Conservation (phyloP, 2,797 vertebrate species). For the Chaenodraco wilsoni region DNA sequence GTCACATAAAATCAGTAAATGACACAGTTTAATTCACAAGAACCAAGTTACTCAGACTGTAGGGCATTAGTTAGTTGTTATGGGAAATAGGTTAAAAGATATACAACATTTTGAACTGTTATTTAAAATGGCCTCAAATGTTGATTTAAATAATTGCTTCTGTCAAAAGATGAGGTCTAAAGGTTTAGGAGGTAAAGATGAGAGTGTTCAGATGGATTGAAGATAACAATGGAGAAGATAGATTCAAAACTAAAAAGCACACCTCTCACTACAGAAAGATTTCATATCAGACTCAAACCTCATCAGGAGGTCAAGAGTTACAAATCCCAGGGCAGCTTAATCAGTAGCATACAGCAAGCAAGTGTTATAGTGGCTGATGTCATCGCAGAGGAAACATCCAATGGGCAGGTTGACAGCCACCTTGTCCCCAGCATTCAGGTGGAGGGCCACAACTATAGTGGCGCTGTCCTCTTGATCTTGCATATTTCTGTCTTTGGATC, state of each 20-base stretch:
- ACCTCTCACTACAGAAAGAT: not conserved
- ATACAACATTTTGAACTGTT: not conserved
- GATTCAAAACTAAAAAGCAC: too few species aligned
- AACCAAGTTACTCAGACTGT: not conserved
- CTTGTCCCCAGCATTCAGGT: slow-evolving; percentile 65
- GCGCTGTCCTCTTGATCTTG: slow-evolving; percentile 80
- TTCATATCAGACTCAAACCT: not conserved
- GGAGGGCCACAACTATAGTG: slow-evolving; percentile 53
- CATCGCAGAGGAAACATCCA: slow-evolving; percentile 74
- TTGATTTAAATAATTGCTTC: too few species aligned
- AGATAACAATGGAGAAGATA: not conserved
- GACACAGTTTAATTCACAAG: not conserved
- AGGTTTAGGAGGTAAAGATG: not conserved
- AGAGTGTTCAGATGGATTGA: not conserved
- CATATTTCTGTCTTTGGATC: slow-evolving; percentile 45
- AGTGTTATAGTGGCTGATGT: slow-evolving; percentile 76
- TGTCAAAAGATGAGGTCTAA: not conserved
- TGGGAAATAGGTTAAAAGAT: not conserved
- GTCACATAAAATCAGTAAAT: slow-evolving; percentile 12
- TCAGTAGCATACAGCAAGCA: slow-evolving; percentile 80
- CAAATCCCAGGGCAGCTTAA: slow-evolving; percentile 19
- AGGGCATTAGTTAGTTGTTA: not conserved
- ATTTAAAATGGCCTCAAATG: not conserved
- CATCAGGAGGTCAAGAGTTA: not conserved
- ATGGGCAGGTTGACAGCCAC: slow-evolving; percentile 61